Conservation (phyloP, 2,797 vertebrate species). For the Lutra lutra region DNA sequence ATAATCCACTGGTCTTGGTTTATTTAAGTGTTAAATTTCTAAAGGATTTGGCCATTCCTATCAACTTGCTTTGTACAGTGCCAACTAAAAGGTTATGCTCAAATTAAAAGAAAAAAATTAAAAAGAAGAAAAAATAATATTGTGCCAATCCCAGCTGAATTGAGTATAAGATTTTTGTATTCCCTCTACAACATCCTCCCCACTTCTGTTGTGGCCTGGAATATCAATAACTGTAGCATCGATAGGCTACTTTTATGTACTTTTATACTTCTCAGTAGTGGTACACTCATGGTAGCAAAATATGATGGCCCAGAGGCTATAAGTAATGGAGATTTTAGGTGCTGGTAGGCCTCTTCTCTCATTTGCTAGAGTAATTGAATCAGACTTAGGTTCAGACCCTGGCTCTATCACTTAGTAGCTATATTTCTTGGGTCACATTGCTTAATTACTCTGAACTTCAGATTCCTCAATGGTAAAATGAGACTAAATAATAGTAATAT, state of each 20-base stretch:
- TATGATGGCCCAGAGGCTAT: not conserved
- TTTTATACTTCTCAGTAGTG: not conserved
- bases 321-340: not conserved
- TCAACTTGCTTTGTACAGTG: not conserved
- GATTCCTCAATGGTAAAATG: conserved; percentile 6
- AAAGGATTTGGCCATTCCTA: not conserved
- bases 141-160: not conserved
- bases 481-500: not conserved
- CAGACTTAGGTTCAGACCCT: not conserved
- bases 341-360: not conserved
- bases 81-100: not conserved
- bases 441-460: conserved; percentile 5
- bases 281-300: not conserved
- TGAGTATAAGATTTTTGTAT: not conserved
- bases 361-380: not conserved
- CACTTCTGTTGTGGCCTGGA: not conserved
- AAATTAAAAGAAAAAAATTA: not conserved
- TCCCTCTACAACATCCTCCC: not conserved
- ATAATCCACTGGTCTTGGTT: not conserved
- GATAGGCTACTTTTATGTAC: not conserved
- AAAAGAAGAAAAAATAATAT: not conserved
- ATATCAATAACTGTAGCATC: not conserved
- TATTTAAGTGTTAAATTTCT: not conserved
- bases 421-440: not conserved
- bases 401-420: not conserved